Base-by-base conservation (phyloP, 1,140 invertebrate genomes). In the Apis cerana region DNA sequence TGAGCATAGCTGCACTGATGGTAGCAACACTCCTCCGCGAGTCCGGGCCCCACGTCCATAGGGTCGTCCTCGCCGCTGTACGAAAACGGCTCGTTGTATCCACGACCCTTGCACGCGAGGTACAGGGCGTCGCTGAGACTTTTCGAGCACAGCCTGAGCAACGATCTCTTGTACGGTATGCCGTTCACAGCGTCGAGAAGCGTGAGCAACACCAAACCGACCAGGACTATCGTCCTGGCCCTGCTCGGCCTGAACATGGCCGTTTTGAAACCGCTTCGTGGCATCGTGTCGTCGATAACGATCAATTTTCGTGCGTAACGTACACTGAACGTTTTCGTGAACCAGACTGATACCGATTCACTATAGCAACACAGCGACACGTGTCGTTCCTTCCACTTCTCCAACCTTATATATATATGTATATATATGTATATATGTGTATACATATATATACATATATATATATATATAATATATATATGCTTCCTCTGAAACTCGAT, bases 1-100 rank as follows among this genome's bases (percentile, higher is more conserved):
- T 92, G 90, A 17, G 89, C 78, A 23, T 84, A 83, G 43, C 80
- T 90, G 78, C 92, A 93, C 52, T 85, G 59, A 23, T 88, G 88
- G 54, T 92, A 88, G 78, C 92, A 93, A 83, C 92, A 93, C 77
- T 93, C 92, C 56, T 93, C 92, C 64, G 92, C 91, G 71, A 93
- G 89, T 2, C 92, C 91, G 0, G 91, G 89, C 0, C 91, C 91
- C 21, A 59, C 64, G 11, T 69, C 81, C 4, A 80, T 69, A 1
- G 79, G 70, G 9, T 89, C 81, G 23, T 86, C 88, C 58, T 92
- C 91, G n/a, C 80, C 85, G 71, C 88, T 89, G 67, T 89, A 89
- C 21, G 89, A 88, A 67, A 91, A 92, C 1, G 92, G 92, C 50
- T 91, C 91, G 81, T 92, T 92, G 84, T 89, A 93, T 8, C 92